Conservation (phyloP, 1,140 invertebrate species). For the Drosophila leontia region DNA sequence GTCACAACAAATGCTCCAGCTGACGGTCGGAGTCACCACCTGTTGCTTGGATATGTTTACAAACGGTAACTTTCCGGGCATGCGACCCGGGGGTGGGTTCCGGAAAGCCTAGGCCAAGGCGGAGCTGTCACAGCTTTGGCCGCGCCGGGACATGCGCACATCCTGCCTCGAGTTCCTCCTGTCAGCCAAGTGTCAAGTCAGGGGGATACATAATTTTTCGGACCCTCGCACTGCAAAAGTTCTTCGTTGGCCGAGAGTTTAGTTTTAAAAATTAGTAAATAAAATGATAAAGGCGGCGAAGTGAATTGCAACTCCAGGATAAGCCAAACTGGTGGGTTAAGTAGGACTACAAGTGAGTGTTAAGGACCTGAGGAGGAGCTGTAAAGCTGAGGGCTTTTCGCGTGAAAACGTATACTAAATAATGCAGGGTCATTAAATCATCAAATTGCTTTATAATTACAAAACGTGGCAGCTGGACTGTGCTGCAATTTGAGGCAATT, state of each 20-base stretch:
- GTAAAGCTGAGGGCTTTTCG: not conserved
- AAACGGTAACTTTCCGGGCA: conserved; percentile 1
- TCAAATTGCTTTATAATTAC: conserved; percentile 39
- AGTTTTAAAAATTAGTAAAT: conserved; percentile 11
- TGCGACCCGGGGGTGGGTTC: conserved; percentile 25
- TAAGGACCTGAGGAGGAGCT: not conserved
- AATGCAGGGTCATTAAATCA: conserved; percentile 21
- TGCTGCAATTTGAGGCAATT: conserved; percentile 40
- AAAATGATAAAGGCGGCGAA: conserved; percentile 51
- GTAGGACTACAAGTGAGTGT: not conserved
- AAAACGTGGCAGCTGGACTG: conserved; percentile 4
- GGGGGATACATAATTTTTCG: conserved; percentile 79
- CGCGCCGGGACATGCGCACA: conserved; percentile 58
- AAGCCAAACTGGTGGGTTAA: conserved; percentile 37
- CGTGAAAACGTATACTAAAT: conserved; percentile 15
- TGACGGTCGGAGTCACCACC: conserved; percentile 28
- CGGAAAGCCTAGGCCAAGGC: conserved; percentile 38
- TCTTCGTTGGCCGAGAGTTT: conserved; percentile 17
- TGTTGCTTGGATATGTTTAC: conserved; percentile 52
- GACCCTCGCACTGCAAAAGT: conserved; percentile 69
- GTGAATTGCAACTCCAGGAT: conserved; percentile 29
- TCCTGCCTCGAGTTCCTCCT: conserved; percentile 39
- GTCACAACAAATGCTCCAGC: conserved; percentile 63
- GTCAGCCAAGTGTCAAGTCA: conserved; percentile 64
- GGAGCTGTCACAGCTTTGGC: conserved; percentile 55